Evolutionary conservation across 2,888 invertebrate genomes (phyloP).

Genomic region (Standfussiana lucernea): DNA sequence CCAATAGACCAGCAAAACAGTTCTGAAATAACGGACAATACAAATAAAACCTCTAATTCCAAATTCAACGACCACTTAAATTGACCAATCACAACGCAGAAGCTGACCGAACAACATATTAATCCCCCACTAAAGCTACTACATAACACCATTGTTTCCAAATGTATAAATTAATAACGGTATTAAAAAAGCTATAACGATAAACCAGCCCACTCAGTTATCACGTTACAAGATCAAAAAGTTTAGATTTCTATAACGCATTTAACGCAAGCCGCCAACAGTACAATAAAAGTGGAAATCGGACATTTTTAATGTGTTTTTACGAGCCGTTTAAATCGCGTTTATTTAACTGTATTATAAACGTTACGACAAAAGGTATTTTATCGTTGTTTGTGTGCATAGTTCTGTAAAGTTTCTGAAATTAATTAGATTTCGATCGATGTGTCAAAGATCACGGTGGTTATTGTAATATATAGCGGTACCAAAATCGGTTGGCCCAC

Average conservation of each 20-base stretch:
- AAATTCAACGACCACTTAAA: conserved; percentile 21
- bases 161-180: conserved; percentile 66
- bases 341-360: conserved; percentile 76
- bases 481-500: conserved; percentile 9
- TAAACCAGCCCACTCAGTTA: conserved; percentile 64
- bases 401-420: conserved; percentile 48
- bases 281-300: conserved; percentile 77
- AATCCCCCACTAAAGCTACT: conserved; percentile 54
- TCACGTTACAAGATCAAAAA: conserved; percentile 72
- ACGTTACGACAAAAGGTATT: conserved; percentile 67
- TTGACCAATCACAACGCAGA: conserved; percentile 44
- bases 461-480: conserved; percentile 22
- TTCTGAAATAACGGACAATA: not conserved
- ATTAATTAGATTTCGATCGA: conserved; percentile 50
- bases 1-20: not conserved
- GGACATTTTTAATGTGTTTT: conserved; percentile 76
- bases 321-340: conserved; percentile 77
- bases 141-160: conserved; percentile 62
- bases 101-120: conserved; percentile 45
- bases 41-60: conserved; percentile 25
- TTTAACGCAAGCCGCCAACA: conserved; percentile 59
- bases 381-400: conserved; percentile 61
- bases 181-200: conserved; percentile 65
- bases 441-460: conserved; percentile 35
- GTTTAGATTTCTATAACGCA: conserved; percentile 69